Base-by-base conservation (phyloP, 2,888 invertebrate genomes). In the Acronicta alni region DNA sequence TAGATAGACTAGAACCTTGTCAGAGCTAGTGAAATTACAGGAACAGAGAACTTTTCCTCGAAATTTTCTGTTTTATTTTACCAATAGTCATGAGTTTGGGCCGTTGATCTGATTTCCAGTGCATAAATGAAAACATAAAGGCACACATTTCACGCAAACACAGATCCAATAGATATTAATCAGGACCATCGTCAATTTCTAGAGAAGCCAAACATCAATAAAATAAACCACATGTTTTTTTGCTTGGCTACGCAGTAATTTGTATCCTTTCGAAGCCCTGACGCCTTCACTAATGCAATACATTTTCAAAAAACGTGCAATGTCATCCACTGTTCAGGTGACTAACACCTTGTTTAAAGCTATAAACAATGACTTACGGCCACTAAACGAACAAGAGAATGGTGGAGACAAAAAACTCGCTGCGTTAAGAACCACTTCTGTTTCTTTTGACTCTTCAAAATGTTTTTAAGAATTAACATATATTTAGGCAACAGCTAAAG, bases 231-330 rank as follows among this genome's bases (percentile, higher is more conserved):
- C 8, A 26, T 26, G 26, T 3, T 10, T 12, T 12, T 3, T 2
- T 2, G 30, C 12, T 4, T 6, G n/a, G 17, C 23, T 23, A 23
- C 8, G 1, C 3, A n/a, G 20, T 23, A 8, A 0, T n/a, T 20
- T 14, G 5, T 18, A 66, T 42, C 39, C 54, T 68, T 68, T 70
- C 74, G 23, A 52, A 70, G 52, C 69, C 74, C 68, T 68, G 74
- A 68, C 30, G 2, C 37, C 26, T 8, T 12, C 14, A 12, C 37
- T 15, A 41, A 18, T 41, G n/a, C 18, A 38, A 16, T 16, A 45
- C 7, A 35, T 32, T 16, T 45, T 45, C 23, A 41, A 51, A 20
- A 57, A 68, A 47, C 26, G 12, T 46, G 43, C 74, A 60, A 67
- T 54, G 55, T 69, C 70, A 53, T 46, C 43, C 14, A 56, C 42